phyloP scores from a whole-genome alignment of 2,113 vertebrate species.

The Calidris pygmaea region DNA sequence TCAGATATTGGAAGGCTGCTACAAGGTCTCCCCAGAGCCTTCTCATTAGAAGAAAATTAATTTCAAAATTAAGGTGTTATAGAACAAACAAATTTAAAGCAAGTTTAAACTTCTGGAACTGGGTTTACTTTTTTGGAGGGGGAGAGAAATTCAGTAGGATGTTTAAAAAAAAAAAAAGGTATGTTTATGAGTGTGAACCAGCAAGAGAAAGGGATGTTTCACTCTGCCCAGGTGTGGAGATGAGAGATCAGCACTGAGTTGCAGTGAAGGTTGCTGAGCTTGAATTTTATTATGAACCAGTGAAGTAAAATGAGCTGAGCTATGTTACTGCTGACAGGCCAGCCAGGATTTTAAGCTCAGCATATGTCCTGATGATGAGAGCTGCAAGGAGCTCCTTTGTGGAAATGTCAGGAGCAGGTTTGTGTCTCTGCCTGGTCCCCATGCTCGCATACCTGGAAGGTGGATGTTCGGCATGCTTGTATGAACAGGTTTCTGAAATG shows the following conservation, averaged over 20 bases:
- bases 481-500: not conserved
- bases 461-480: not conserved
- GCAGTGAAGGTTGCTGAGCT: not conserved
- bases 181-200: not conserved
- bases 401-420: not conserved
- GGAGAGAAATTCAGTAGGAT: not conserved
- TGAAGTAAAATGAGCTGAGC: not conserved
- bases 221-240: not conserved
- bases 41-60: not conserved
- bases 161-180: too few species aligned
- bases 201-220: not conserved
- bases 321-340: not conserved
- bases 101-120: not conserved
- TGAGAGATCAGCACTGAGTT: not conserved
- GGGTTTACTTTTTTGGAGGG: not conserved
- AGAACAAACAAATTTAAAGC: not conserved
- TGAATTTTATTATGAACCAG: not conserved
- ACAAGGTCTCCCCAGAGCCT: too few species aligned
- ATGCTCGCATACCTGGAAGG: fast-evolving
- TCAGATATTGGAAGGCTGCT: too few species aligned
- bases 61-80: not conserved
- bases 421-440: not conserved
- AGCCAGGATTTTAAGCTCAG: not conserved
- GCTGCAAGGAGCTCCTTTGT: not conserved
- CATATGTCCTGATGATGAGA: not conserved